Base-by-base conservation (phyloP, 1,140 invertebrate species). In the Leptinotarsa texana region DNA sequence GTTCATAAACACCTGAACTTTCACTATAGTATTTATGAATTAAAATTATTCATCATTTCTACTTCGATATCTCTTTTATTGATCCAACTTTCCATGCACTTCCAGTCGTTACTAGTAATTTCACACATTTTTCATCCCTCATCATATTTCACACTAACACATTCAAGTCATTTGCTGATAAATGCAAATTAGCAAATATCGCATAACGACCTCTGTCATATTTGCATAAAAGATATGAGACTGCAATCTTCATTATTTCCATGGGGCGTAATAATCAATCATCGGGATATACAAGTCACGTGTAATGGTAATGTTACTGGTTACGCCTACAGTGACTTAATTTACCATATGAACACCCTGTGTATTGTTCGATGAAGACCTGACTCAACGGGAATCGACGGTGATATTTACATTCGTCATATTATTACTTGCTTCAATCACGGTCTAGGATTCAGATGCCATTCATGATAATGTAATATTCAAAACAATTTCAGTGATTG, bases 161-260 rank as follows among this genome's bases (percentile, higher is more conserved):
- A 57, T 57, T 17, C 13, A 57, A 42, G 15, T 57, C 74, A 78
- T 78, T 78, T 74, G 76, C 67, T 74, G 72, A 78, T 78, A 76
- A 78, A 78, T 78, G 77, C 72, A 78, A 78, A 78, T 78, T 78
- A 78, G 77, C 74, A 78, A 42, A 78, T 76, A 78, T 74, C 72
- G 21, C 74, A 72, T 74, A 71, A 69, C 68, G 68, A 69, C 48
- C 48, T 6, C 22, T n/a, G 33, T 3, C 48, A 17, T 49, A 69
- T 69, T 69, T 69, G 68, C 68, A 69, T 69, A 69, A 69, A 69
- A 69, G 68, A 69, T 69, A 69, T 49, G 27, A 69, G 68, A 49
- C 68, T 48, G 77, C 71, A 76, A 75, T 78, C 77, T 78, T 78
- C 73, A 74, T 75, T 76, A 76, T 76, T 76, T 72, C 18, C 67